Evolutionary conservation across 2,797 vertebrate genomes (phyloP).

Genomic region (Microhierax caerulescens): DNA sequence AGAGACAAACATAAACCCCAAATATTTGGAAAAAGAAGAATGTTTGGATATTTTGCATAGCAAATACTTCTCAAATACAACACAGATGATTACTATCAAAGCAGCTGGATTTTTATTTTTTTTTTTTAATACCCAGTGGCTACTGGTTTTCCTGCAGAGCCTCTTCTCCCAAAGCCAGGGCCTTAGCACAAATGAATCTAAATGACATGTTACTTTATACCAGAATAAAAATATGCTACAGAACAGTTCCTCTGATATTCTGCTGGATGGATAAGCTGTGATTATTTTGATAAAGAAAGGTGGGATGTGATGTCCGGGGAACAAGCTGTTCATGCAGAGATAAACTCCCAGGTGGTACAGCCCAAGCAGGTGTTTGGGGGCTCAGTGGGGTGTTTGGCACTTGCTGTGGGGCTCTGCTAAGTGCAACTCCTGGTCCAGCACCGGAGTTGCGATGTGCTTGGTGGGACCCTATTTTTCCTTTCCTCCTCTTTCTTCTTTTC

Average conservation of each 20-base stretch:
- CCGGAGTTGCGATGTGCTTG: neutral
- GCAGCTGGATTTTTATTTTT: neutral
- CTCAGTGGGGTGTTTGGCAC: neutral
- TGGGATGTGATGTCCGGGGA: neutral
- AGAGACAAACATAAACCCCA: neutral
- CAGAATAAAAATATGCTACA: neutral
- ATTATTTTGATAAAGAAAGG: neutral
- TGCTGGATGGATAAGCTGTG: fast-evolving
- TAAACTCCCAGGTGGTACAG: fast-evolving
- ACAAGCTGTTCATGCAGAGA: neutral
- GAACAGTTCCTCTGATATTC: neutral
- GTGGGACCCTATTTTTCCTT: neutral
- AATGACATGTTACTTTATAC: neutral
- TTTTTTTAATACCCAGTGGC: neutral
- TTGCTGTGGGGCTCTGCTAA: neutral
- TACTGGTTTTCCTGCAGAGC: neutral
- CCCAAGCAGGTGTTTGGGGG: neutral
- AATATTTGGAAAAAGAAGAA: neutral
- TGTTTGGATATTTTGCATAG: neutral
- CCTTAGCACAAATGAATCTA: neutral
- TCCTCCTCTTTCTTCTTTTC: neutral
- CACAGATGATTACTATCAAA: neutral
- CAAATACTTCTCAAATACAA: conserved; percentile 22
- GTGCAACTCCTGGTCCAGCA: fast-evolving
- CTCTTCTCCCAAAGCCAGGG: neutral